Conservation (phyloP, 2,888 invertebrate species). For the Sphaerophoria rueppellii region DNA sequence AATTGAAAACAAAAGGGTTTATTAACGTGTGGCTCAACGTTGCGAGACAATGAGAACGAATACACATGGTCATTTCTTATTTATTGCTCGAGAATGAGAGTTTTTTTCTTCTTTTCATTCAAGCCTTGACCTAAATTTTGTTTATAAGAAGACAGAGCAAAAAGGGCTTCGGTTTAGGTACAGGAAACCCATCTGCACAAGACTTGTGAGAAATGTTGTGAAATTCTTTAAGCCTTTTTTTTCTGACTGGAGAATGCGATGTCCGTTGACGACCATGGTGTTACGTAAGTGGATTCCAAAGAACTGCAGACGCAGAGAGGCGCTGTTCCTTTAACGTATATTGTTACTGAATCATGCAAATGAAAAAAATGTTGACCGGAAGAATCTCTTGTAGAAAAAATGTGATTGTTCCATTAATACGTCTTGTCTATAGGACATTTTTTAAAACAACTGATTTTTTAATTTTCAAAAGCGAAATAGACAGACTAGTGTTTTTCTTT, state of each 20-base stretch:
- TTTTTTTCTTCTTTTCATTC: conserved; percentile 37
- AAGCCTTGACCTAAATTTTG: conserved; percentile 68
- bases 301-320: too few species aligned
- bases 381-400: too few species aligned
- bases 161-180: conserved; percentile 12
- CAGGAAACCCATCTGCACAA: conserved; percentile 36
- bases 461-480: too few species aligned
- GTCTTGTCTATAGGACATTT: too few species aligned
- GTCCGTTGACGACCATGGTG: too few species aligned
- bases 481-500: too few species aligned
- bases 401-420: too few species aligned
- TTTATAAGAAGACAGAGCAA: not conserved
- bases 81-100: conserved; percentile 42
- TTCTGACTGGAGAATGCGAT: not conserved
- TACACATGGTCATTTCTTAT: conserved; percentile 57
- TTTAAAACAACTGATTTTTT: too few species aligned
- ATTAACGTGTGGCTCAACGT: conserved; percentile 10
- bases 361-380: too few species aligned
- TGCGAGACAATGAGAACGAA: conserved; percentile 55
- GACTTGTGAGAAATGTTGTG: conserved; percentile 25
- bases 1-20: conserved; percentile 70
- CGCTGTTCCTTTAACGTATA: too few species aligned
- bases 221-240: conserved; percentile 14
- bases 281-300: too few species aligned
- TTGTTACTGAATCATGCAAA: too few species aligned